Conservation (phyloP, 2,113 vertebrate species). For the Vulpes lagopus region DNA sequence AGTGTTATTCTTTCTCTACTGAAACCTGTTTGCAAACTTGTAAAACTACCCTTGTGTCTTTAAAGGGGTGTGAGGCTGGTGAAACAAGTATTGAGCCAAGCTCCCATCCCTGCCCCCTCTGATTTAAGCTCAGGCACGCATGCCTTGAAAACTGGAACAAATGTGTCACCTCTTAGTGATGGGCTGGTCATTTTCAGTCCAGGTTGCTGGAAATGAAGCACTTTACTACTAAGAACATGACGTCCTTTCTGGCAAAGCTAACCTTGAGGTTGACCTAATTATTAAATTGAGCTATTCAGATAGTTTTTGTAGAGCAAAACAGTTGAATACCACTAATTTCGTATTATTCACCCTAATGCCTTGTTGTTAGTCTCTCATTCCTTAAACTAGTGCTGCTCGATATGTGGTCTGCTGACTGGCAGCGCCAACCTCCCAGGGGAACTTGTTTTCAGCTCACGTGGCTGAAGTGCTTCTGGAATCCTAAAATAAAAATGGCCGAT, state of each 20-base stretch:
- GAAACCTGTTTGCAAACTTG: not conserved
- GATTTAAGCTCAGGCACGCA: not conserved
- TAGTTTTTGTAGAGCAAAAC: not conserved
- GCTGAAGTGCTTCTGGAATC: conserved; percentile 31
- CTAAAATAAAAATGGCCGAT: conserved; percentile 46
- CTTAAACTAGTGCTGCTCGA: not conserved
- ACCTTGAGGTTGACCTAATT: not conserved
- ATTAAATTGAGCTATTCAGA: not conserved
- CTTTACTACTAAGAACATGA: not conserved
- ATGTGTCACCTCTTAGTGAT: not conserved
- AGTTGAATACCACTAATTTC: not conserved
- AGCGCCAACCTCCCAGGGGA: not conserved
- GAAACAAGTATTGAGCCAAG: not conserved
- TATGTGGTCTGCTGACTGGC: not conserved
- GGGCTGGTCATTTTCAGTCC: not conserved
- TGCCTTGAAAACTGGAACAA: not conserved
- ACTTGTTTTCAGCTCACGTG: not conserved
- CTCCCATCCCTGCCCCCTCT: not conserved
- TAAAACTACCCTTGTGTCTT: not conserved
- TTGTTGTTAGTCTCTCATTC: not conserved
- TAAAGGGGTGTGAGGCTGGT: not conserved
- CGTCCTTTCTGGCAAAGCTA: not conserved
- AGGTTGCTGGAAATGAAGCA: not conserved
- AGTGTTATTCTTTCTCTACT: conserved; percentile 2
- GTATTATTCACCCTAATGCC: not conserved